These are phyloP conservation scores for Lasioglossum villosulum DNA, from an alignment of 2,888 invertebrate genomes.

Conservation along the genomic window DNA sequence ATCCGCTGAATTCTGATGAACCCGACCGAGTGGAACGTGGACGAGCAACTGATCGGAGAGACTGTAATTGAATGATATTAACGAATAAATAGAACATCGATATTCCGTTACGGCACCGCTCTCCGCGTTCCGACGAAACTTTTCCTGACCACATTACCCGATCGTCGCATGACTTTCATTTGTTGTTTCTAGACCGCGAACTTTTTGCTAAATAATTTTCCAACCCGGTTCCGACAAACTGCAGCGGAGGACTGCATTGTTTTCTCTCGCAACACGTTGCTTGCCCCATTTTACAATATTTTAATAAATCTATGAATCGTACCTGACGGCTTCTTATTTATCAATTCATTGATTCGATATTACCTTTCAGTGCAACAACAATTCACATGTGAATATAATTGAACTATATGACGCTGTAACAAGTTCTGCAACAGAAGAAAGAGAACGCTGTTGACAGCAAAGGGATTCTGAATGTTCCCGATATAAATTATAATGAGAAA, in stretches of 20 bases:
- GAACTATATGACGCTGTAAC: not conserved
- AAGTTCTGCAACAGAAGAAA: not conserved
- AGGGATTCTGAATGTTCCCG: not conserved
- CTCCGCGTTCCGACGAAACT: not conserved
- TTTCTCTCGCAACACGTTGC: not conserved
- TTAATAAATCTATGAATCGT: not conserved
- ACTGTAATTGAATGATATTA: slow-evolving; percentile 25
- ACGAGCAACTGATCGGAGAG: not conserved
- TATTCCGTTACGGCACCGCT: not conserved
- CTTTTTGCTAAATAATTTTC: not conserved
- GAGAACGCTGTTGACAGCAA: not conserved
- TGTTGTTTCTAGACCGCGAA: not conserved
- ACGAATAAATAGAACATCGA: slow-evolving; percentile 3
- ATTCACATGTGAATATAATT: too few relatives aligned
- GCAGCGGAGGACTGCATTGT: not conserved
- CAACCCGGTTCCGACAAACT: not conserved
- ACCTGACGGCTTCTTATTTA: not conserved
- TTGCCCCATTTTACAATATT: not conserved
- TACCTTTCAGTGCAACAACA: too few relatives aligned
- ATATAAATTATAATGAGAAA: not conserved
- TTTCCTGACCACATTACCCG: not conserved
- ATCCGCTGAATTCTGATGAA: slow-evolving; percentile 53
- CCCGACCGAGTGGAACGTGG: slow-evolving; percentile 2
- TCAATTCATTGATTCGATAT: not conserved
- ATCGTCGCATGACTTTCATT: not conserved